Evolutionary conservation across 92 coral and sea anemone genomes (phyloP), one percentile per base, ranked within the genome.

Genomic region (Zoanthus sansibaricus): DNA sequence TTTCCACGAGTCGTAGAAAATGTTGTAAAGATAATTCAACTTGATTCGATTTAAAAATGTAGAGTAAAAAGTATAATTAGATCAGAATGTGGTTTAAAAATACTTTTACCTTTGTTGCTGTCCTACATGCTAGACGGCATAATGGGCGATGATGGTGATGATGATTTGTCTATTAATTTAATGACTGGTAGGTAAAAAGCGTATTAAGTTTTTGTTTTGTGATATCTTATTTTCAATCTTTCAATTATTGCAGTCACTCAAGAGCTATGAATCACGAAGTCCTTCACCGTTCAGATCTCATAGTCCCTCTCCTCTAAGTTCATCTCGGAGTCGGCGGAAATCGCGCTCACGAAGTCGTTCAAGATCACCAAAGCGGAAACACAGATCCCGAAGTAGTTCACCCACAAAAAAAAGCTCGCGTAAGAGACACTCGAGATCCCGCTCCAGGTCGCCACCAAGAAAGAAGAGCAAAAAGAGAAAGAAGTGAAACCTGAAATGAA

Each of bases 231-330:
- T 18, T 16, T 33, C 44, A 32, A 9, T 85, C 14, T 73, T 71
- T 67, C 2, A 16, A 13, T 45, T 70, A 48, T 68, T 82, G 64
- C 82, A 97, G 99, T 95, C 99, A 1, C 90, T 97, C 17, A 97
- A 97, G 87, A 87, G 95, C 72, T 97, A 97, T 88, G 96, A 93
- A 58, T 97, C 99, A 12, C 88, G 98, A 82, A 91, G 96, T 70
- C 99, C 98, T 56, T 95, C 99, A 6, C 98, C 97, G 14, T 97
- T 98, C 9, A 89, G 93, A 58, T 93, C 96, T 83, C 96, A 96
- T 61, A 93, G 96, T 46, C 85, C 85, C 12, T 80, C 85, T 0
- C 80, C 86, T 2, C 87, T 93, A 30, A 93, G 95, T 54, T 95
- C 98, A 32, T 95, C 99, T 66, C 93, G 98, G 5, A 92, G 95